These are phyloP conservation scores for Epizoanthus scotinus DNA, from an alignment of 92 coral and sea anemone genomes.

Conservation along the genomic window DNA sequence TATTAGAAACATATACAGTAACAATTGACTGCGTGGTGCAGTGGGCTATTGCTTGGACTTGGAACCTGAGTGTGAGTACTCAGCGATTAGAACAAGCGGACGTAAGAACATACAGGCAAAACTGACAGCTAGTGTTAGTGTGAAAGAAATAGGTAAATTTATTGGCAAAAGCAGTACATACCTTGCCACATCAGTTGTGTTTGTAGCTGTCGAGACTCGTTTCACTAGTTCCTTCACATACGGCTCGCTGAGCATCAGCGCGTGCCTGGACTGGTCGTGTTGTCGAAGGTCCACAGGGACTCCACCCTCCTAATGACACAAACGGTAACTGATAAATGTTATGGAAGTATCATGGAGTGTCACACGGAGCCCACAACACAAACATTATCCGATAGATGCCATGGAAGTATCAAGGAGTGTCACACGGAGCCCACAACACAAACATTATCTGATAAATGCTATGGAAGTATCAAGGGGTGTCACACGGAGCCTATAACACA, in stretches of 20 bases:
- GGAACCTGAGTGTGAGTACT: too few species aligned
- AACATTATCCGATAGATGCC: neutral
- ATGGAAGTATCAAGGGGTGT: too few species aligned
- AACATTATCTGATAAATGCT: neutral
- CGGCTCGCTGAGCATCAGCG: constrained; percentile 4
- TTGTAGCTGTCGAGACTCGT: constrained; percentile 5
- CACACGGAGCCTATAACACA: neutral
- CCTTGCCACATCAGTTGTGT: constrained; percentile 3
- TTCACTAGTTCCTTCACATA: constrained; percentile 20
- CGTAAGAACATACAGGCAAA: too few species aligned
- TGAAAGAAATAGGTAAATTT: neutral
- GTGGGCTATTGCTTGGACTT: too few species aligned
- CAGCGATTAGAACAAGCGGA: too few species aligned
- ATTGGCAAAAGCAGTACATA: neutral
- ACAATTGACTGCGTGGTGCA: too few species aligned
- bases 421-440: neutral
- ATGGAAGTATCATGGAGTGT: too few species aligned
- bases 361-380: neutral
- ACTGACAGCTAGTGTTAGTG: too few species aligned
- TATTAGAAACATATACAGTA: too few species aligned
- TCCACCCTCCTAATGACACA: constrained; percentile 2
- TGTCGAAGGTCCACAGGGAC: constrained; percentile 24
- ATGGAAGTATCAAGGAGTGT: too few species aligned
- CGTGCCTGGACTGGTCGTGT: constrained; percentile 14
- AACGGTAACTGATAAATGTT: neutral